Evolutionary conservation across 2,888 invertebrate genomes (phyloP).

Genomic region (Agonopterix subpropinquella): DNA sequence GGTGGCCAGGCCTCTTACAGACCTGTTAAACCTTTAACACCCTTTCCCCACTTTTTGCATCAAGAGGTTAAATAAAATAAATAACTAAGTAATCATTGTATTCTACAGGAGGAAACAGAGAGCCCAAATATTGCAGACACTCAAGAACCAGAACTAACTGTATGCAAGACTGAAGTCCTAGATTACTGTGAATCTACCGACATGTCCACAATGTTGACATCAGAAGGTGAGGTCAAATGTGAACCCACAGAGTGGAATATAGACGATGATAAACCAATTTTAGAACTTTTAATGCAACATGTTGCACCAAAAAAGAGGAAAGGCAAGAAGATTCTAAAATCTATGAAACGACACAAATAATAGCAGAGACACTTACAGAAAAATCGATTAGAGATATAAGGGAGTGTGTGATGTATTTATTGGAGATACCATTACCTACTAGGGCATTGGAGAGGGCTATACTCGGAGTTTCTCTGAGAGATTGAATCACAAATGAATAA

Average conservation of each 20-base stretch:
- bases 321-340: slow-evolving; percentile 46
- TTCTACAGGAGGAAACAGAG: no score
- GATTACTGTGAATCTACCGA: slow-evolving; percentile 19
- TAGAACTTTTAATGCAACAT: slow-evolving; percentile 82
- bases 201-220: slow-evolving; percentile 29
- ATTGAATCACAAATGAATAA: no score
- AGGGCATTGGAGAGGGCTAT: no score
- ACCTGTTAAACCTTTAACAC: no score
- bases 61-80: no score
- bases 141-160: slow-evolving; percentile 8
- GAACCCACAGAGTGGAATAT: slow-evolving; percentile 78
- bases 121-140: no score
- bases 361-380: slow-evolving; percentile 59
- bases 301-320: slow-evolving; percentile 76
- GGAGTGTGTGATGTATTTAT: slow-evolving; percentile 75
- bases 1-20: no score
- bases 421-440: slow-evolving; percentile 66
- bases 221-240: slow-evolving; percentile 31
- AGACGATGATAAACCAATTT: slow-evolving; percentile 86
- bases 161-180: slow-evolving; percentile 20
- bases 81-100: no score
- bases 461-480: no score
- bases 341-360: slow-evolving; percentile 56
- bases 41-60: no score
- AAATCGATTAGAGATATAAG: slow-evolving; percentile 71